Base-by-base conservation (phyloP, 1,140 invertebrate species). In the Neodiprion lecontei region DNA sequence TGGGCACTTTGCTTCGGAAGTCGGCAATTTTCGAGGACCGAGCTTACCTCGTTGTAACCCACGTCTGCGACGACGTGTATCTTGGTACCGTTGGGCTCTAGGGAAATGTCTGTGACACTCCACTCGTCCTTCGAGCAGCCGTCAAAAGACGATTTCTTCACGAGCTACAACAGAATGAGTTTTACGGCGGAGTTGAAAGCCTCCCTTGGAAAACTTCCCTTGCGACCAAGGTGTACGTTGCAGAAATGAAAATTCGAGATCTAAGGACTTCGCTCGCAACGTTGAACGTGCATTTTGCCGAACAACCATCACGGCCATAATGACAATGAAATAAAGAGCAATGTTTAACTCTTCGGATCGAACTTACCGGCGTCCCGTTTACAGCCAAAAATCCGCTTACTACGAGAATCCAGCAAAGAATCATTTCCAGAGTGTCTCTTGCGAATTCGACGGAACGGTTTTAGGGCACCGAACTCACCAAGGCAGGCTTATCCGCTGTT, bases 101-200 rank as follows among this genome's bases (percentile, higher is more conserved):
- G 65, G 21, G 74, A 72, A 68, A 75, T 68, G 67, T 75, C 61
- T 49, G 53, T 72, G 7, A 75, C 47, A 65, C 65, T 47, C 74
- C 74, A 75, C 8, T 28, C 47, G 40, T 67, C 70, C 17, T 75
- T 68, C 14, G 70, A 14, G 4, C 74, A 75, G 12, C 65, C 48
- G 47, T 75, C 71, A 72, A 75, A 72, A 61, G 71, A 76, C 48
- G 72, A 21, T 73, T 65, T 50, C 47, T 73, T 72, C 17, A 40
- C 66, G 48, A 76, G 9, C 75, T 76, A 48, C 53, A 73, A 73
- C 47, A 72, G 40, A 61, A 65, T 0, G 23, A 68, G 61, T 72
- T 72, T 48, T n/a, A 53, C 28, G 50, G 61, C n/a, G 61, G 71
- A 72, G 49, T 50, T 21, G 49, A 9, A 61, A 23, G 53, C 71